Evolutionary conservation across 2,888 invertebrate genomes (phyloP).

Genomic region (Apoda limacodes): DNA sequence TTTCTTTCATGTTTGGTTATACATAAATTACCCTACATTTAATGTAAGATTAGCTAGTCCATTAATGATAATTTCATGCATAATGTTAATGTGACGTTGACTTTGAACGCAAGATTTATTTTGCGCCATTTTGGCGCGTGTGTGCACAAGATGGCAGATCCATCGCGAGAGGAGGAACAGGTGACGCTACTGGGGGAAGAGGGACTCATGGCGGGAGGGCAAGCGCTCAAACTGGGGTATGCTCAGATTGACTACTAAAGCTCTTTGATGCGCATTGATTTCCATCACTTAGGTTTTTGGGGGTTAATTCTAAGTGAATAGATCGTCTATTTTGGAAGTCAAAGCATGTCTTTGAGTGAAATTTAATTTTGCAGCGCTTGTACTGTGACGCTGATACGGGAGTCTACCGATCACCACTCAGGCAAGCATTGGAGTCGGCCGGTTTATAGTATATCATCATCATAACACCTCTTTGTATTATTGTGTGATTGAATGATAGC

Average conservation of each 20-base stretch:
- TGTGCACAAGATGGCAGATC: slow-evolving; percentile 95
- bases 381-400: slow-evolving; percentile 77
- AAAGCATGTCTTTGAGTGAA: slow-evolving; percentile 61
- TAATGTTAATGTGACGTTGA: slow-evolving; percentile 65
- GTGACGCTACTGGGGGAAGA: slow-evolving; percentile 97
- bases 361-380: slow-evolving; percentile 83
- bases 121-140: slow-evolving; percentile 62
- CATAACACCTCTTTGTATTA: slow-evolving; percentile 56
- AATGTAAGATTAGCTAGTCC: slow-evolving; percentile 15
- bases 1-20: too few relatives aligned
- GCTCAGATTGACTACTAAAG: slow-evolving; percentile 59
- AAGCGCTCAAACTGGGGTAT: slow-evolving; percentile 98
- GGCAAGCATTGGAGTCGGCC: slow-evolving; percentile 77
- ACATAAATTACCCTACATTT: too few relatives aligned
- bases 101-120: slow-evolving; percentile 76
- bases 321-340: slow-evolving; percentile 47
- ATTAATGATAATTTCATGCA: slow-evolving; percentile 24
- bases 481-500: slow-evolving; percentile 66
- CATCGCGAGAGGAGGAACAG: slow-evolving; percentile 95
- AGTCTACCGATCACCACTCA: slow-evolving; percentile 81
- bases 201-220: slow-evolving; percentile 93
- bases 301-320: slow-evolving; percentile 8
- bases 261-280: too few relatives aligned
- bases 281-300: slow-evolving; percentile 34
- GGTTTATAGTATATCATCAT: slow-evolving; percentile 65